Evolutionary conservation across 2,888 invertebrate genomes (phyloP), one percentile per base, ranked within the genome.

Genomic region (Hypsopygia costalis): DNA sequence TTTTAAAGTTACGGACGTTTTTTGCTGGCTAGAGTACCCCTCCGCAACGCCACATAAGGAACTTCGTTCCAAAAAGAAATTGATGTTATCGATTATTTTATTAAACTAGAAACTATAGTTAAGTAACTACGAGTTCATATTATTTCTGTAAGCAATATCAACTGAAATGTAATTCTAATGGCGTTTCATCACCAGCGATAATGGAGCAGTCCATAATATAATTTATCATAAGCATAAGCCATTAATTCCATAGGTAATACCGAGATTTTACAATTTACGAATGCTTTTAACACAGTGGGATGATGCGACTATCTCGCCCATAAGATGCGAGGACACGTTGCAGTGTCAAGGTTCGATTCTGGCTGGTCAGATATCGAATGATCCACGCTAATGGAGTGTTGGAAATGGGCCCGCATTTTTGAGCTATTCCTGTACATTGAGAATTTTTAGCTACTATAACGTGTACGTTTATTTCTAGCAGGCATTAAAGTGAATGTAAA

Each of bases 381-480:
- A 82, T 79, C 72, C 63, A 71, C 68, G 77, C 81, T 86, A 86
- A 86, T 85, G 85, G 83, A 82, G 55, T 55, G 61, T 16, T 68
- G 69, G 69, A 69, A 75, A 74, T 55, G 49, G 46, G 44, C 49
- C 54, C 51, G 54, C 51, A 43, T 52, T 49, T 48, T 49, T 52
- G 52, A 52, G 53, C 52, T 56, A 59, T 55, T 57, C 47, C 52
- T 49, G 43, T 47, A 44, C 40, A 35, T 34, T 43, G 53, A 57
- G 58, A 51, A 60, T 58, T 57, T 58, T 51, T 44, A 46, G 43
- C 37, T 38, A 30, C 31, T 30, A 27, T n/a, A 30, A 6, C n/a
- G 21, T 3, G 3, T 21, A 21, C 4, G 6, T 21, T 5, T 6
- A 21, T 5, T 21, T 3, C 6, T 5, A 3, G 3, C 21, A 5